These are phyloP conservation scores for Parnassius glacialis DNA, from an alignment of 2,888 invertebrate genomes.

Conservation along the genomic window DNA sequence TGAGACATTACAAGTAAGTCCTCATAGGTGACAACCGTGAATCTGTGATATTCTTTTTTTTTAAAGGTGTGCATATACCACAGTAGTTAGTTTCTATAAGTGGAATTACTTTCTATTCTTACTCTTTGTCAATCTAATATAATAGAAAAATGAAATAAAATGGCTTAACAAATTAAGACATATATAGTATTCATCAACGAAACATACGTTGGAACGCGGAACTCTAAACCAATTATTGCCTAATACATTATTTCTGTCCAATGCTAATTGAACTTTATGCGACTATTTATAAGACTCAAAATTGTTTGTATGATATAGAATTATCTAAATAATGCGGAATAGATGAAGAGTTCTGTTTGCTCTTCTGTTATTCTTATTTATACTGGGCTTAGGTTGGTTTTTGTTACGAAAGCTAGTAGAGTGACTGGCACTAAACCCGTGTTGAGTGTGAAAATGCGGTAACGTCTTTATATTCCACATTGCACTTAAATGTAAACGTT, in stretches of 20 bases:
- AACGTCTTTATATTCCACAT: not conserved
- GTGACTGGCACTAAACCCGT: not conserved
- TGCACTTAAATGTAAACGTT: not conserved
- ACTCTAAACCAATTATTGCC: constrained; percentile 3
- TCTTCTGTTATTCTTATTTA: not conserved
- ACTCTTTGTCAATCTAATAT: too few species aligned
- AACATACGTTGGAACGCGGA: not conserved
- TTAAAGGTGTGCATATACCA: too few species aligned
- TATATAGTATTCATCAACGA: not conserved
- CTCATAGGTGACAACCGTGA: too few species aligned
- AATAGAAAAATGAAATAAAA: too few species aligned
- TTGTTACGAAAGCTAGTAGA: not conserved
- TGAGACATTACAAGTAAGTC: too few species aligned
- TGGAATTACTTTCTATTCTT: too few species aligned
- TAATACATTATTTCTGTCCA: not conserved
- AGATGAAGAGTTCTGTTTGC: not conserved
- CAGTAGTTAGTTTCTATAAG: too few species aligned
- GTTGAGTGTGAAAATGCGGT: constrained; percentile 6
- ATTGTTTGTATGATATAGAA: not conserved
- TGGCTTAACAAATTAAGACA: too few species aligned
- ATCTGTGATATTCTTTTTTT: too few species aligned
- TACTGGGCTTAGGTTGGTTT: not conserved
- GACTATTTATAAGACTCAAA: not conserved
- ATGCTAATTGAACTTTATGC: not conserved
- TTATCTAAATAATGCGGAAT: constrained; percentile 3